A percentile compares a stretch with the other conserved stretches of the same genome.
Evolutionary conservation across 2,797 vertebrate genomes (phyloP).

Genomic region (Eospalax fontanierii): DNA sequence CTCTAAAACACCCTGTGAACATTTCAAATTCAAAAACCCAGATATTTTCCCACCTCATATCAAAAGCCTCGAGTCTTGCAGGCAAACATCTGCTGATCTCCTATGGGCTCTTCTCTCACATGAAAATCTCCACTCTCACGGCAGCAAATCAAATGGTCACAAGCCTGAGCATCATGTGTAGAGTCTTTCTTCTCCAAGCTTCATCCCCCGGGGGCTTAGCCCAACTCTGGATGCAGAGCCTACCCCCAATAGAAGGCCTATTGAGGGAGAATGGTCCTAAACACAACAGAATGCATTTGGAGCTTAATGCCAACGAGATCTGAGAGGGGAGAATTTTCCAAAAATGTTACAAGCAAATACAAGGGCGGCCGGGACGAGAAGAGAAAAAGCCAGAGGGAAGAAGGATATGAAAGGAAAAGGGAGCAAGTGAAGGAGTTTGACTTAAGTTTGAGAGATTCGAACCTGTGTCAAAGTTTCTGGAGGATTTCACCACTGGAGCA

Average conservation of each 20-base stretch:
- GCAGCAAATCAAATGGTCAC: conserved; percentile 60
- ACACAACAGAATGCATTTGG: conserved; percentile 63
- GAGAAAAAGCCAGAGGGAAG: background rate
- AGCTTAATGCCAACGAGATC: conserved; percentile 63
- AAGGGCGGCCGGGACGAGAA: conserved; percentile 1
- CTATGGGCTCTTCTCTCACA: conserved; percentile 57
- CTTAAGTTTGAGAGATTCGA: background rate
- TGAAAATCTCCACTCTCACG: conserved; percentile 49
- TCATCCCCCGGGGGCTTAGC: conserved; percentile 44
- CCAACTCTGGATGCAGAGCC: background rate
- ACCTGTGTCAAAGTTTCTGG: background rate
- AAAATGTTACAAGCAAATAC: conserved; percentile 30
- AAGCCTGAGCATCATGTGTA: conserved; percentile 70
- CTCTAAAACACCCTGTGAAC: conserved; percentile 9
- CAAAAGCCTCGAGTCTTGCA: conserved; percentile 57
- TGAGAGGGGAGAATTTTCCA: conserved; percentile 8
- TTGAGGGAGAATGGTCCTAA: conserved; percentile 61
- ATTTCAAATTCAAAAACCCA: conserved; percentile 45
- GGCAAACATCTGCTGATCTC: conserved; percentile 66
- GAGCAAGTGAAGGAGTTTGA: background rate
- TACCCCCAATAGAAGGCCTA: conserved; percentile 54
- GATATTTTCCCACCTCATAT: conserved; percentile 11
- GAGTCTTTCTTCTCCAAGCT: conserved; percentile 71
- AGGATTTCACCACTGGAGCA: background rate
- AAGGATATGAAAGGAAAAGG: background rate